Percentiles rank a stretch among this genome's conserved stretches.
phyloP scores from a whole-genome alignment of 2,888 invertebrate genomes.

The Glaucopsyche alexis region DNA sequence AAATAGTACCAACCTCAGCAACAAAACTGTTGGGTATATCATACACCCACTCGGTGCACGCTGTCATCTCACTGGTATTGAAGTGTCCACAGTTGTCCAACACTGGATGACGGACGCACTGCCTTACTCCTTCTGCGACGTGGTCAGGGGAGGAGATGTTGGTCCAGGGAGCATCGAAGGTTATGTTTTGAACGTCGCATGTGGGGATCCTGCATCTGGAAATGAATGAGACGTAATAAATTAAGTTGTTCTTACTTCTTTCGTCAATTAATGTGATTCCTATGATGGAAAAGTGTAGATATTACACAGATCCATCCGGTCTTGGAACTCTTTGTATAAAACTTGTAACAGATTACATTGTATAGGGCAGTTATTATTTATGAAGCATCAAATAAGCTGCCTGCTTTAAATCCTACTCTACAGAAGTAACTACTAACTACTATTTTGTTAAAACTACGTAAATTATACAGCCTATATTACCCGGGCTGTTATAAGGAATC shows the following conservation, averaged over 20 bases:
- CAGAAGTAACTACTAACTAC: too few relatives aligned
- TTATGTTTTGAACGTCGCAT: slow-evolving; percentile 48
- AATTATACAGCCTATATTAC: too few relatives aligned
- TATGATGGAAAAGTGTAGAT: too few relatives aligned
- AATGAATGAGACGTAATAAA: neutral
- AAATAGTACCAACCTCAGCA: slow-evolving; percentile 55
- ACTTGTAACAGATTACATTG: too few relatives aligned
- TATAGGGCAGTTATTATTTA: too few relatives aligned
- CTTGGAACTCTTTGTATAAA: too few relatives aligned
- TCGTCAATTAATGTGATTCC: too few relatives aligned
- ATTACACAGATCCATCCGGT: too few relatives aligned
- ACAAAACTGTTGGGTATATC: slow-evolving; percentile 63
- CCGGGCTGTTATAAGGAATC: too few relatives aligned
- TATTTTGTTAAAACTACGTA: too few relatives aligned
- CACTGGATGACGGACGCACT: slow-evolving; percentile 49
- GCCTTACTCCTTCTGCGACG: slow-evolving; percentile 47
- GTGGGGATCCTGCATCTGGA: slow-evolving; percentile 57
- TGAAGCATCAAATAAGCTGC: too few relatives aligned
- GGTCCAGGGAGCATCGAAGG: slow-evolving; percentile 51
- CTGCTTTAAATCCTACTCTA: neutral
- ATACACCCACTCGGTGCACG: slow-evolving; percentile 61
- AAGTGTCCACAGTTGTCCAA: slow-evolving; percentile 41
- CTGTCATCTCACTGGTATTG: slow-evolving; percentile 42
- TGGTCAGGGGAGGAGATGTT: slow-evolving; percentile 41
- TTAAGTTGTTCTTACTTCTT: too few relatives aligned